phyloP scores from a whole-genome alignment of 2,797 vertebrate species.

The Podarcis lilfordi region DNA sequence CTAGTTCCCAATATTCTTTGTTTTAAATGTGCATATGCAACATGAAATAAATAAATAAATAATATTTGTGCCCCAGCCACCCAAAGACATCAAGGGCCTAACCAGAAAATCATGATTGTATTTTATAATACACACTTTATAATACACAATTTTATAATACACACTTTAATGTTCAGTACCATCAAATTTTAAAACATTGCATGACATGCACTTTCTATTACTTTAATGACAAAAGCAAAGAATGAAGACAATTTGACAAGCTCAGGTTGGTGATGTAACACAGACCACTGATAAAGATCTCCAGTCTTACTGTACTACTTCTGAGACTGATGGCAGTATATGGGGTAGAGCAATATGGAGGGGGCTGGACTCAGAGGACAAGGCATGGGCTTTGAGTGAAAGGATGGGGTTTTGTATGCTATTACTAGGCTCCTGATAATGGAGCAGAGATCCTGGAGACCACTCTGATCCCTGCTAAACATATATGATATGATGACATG shows the following conservation, averaged over 20 bases:
- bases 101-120: neutral
- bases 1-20: no score
- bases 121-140: neutral
- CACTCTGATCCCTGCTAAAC: neutral
- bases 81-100: neutral
- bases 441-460: neutral
- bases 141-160: neutral
- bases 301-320: neutral
- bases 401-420: neutral
- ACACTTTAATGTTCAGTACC: neutral
- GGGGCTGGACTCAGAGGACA: neutral
- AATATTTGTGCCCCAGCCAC: no score
- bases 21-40: no score
- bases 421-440: neutral
- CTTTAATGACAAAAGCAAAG: neutral
- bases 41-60: no score
- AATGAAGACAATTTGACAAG: neutral
- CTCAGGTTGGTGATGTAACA: neutral
- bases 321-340: neutral
- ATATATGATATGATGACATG: neutral
- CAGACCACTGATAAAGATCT: neutral
- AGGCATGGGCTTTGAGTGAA: neutral
- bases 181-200: constrained; percentile 20
- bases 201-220: constrained; percentile 3
- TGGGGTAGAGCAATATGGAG: neutral